A percentile compares a stretch with the other conserved stretches of the same genome.
Evolutionary conservation across 2,113 vertebrate species (phyloP).

Genomic region (Salvator merianae): DNA sequence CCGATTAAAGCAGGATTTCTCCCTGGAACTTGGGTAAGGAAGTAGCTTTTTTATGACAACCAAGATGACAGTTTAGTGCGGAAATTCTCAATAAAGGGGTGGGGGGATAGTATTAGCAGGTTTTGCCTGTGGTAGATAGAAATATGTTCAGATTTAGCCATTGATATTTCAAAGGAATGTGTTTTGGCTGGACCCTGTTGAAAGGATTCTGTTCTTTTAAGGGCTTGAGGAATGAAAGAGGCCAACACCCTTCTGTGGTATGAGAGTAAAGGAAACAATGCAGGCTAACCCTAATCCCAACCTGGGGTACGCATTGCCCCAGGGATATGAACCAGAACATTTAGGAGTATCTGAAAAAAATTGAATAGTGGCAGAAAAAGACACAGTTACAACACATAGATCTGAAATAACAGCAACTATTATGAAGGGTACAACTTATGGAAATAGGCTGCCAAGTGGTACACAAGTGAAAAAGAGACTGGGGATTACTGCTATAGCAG

Average conservation of each 20-base stretch:
- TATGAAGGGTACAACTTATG: too few relatives aligned
- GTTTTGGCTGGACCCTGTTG: not conserved
- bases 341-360: too few relatives aligned
- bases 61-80: not conserved
- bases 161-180: not conserved
- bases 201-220: constrained; percentile 7
- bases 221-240: not conserved
- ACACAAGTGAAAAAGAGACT: too few relatives aligned
- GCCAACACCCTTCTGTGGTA: constrained; percentile 1
- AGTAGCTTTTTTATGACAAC: not conserved
- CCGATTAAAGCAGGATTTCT: not conserved
- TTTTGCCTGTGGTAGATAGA: not conserved
- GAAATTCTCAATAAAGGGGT: not conserved
- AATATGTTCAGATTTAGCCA: not conserved
- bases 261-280: not conserved
- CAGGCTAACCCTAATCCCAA: not conserved
- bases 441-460: too few relatives aligned
- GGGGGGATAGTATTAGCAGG: not conserved
- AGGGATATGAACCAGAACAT: too few relatives aligned
- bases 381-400: too few relatives aligned
- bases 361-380: too few relatives aligned
- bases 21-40: not conserved
- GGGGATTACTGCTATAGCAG: too few relatives aligned
- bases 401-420: too few relatives aligned
- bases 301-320: too few relatives aligned